These are phyloP conservation scores for Enteromius paludinosus DNA, from an alignment of 2,797 vertebrate species.

Conservation along the genomic window DNA sequence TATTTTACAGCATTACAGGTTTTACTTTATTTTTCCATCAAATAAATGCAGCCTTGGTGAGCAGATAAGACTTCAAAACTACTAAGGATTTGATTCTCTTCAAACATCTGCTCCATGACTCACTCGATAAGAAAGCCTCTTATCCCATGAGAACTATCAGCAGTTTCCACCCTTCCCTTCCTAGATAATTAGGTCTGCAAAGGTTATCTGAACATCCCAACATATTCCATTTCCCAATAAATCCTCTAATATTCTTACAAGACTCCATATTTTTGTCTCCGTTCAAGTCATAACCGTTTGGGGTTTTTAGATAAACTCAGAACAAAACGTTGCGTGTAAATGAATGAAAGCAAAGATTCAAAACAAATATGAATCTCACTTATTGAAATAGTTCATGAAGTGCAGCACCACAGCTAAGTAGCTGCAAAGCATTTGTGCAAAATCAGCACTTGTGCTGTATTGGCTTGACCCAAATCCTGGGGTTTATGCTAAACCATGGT, in stretches of 20 bases:
- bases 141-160: constrained; percentile 61
- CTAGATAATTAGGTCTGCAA: constrained; percentile 14
- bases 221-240: background rate
- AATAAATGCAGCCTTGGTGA: background rate
- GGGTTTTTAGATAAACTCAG: background rate
- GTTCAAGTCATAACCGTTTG: background rate
- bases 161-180: constrained; percentile 59
- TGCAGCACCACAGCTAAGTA: constrained; percentile 4
- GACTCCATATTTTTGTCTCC: background rate
- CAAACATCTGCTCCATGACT: constrained; percentile 53
- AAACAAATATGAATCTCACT: background rate
- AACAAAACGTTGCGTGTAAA: background rate
- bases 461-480: constrained; percentile 83
- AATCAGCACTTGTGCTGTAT: constrained; percentile 78
- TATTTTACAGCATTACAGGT: background rate
- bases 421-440: constrained; percentile 65
- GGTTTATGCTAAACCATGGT: constrained; percentile 76
- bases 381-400: background rate
- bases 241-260: constrained; percentile 9
- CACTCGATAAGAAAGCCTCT: constrained; percentile 62
- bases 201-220: constrained; percentile 40
- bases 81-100: constrained; percentile 11
- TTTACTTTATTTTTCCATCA: background rate
- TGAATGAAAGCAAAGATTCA: background rate
- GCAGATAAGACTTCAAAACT: background rate